phyloP scores from a whole-genome alignment of 2,888 invertebrate species.

The Leptinotarsa haldemani region DNA sequence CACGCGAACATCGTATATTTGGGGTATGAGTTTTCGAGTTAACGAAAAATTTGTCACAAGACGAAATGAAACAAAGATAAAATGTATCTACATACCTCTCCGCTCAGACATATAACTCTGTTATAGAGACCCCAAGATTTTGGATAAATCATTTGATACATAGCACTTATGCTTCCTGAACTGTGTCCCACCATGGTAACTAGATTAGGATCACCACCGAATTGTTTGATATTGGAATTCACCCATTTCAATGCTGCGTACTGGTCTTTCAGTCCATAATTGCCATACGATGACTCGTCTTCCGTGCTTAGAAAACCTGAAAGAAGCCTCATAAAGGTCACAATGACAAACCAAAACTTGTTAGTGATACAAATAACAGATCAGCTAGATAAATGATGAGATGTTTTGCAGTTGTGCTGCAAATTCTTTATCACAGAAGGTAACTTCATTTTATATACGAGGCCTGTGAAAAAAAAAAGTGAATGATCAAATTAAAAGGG shows the following conservation, averaged over 20 bases:
- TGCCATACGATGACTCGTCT: constrained; percentile 25
- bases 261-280: constrained; percentile 30
- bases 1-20: too few species aligned
- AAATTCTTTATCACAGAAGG: too few species aligned
- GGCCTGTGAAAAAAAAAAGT: too few species aligned
- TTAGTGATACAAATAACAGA: too few species aligned
- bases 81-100: constrained; percentile 6
- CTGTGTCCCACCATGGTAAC: constrained; percentile 29
- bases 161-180: constrained; percentile 20
- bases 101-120: constrained; percentile 23
- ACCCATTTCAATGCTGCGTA: constrained; percentile 21
- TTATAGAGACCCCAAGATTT: constrained; percentile 28
- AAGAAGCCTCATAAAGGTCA: not conserved
- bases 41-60: not conserved
- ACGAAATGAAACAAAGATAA: not conserved
- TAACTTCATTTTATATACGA: too few species aligned
- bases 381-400: too few species aligned
- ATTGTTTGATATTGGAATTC: constrained; percentile 23
- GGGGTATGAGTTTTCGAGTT: not conserved
- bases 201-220: constrained; percentile 27
- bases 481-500: too few species aligned
- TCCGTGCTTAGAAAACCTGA: constrained; percentile 28
- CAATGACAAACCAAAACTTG: too few species aligned
- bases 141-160: constrained; percentile 27
- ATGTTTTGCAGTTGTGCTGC: too few species aligned